These are phyloP conservation scores for cattle (Bos taurus) DNA, from an alignment of 2,113 vertebrate genomes.

Conservation along the genomic window DNA sequence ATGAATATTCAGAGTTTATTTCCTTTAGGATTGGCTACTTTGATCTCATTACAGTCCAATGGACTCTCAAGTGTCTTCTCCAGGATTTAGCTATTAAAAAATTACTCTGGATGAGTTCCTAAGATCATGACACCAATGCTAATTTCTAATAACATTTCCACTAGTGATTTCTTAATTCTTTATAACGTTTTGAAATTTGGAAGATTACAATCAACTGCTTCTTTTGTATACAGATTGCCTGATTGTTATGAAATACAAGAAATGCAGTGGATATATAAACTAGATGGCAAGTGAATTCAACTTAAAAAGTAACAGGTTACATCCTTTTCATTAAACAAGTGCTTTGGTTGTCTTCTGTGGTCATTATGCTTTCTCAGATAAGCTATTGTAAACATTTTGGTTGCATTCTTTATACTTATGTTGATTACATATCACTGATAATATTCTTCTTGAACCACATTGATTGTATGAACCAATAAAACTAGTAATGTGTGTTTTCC, in stretches of 20 bases:
- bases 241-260: background rate
- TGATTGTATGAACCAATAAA: background rate
- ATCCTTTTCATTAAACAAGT: background rate
- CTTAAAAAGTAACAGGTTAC: background rate
- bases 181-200: background rate
- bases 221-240: background rate
- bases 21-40: background rate
- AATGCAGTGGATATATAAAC: background rate
- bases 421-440: background rate
- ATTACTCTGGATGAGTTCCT: background rate
- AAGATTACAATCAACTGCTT: background rate
- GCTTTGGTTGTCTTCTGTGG: background rate
- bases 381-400: background rate
- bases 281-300: background rate
- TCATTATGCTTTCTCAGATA: background rate
- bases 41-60: background rate
- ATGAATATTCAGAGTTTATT: background rate
- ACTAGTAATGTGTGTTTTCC: background rate
- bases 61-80: background rate
- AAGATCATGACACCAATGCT: background rate
- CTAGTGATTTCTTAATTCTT: background rate
- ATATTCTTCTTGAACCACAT: background rate
- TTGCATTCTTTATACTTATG: background rate
- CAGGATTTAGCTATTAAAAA: background rate
- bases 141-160: background rate